phyloP scores from a whole-genome alignment of 2,113 vertebrate genomes.

The Macquaria ambigua region DNA sequence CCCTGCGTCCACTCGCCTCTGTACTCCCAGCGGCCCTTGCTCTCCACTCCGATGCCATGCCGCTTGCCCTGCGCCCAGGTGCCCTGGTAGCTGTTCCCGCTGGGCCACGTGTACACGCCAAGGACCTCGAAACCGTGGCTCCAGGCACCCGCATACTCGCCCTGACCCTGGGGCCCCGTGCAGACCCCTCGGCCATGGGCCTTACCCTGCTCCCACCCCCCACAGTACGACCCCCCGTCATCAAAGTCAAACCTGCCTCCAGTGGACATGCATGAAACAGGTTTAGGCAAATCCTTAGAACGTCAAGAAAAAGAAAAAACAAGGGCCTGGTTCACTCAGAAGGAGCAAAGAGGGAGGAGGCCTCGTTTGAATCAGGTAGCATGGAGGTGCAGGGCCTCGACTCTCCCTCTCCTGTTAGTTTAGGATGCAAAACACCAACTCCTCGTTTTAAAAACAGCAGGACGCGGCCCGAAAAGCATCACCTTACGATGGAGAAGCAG shows the following conservation, averaged over 20 bases:
- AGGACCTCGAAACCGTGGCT: conserved; percentile 98
- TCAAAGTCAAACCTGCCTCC: conserved; percentile 99
- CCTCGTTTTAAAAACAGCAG: conserved; percentile 28
- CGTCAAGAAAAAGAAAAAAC: conserved; percentile 77
- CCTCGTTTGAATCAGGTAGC: conserved; percentile 55
- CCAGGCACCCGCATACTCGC: conserved; percentile 97
- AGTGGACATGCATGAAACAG: conserved; percentile 90
- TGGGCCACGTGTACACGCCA: conserved; percentile 98
- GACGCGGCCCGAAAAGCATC: conserved; percentile 41
- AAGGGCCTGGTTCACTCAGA: conserved; percentile 60
- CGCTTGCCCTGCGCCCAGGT: conserved; percentile 99
- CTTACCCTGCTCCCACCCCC: conserved; percentile 99
- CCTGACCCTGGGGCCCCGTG: conserved; percentile 98
- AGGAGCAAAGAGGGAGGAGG: conserved; percentile 57
- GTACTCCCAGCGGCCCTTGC: conserved; percentile 98
- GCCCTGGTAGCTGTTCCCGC: conserved; percentile 97
- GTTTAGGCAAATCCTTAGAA: conserved; percentile 87
- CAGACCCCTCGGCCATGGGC: conserved; percentile 98
- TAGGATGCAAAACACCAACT: conserved; percentile 41
- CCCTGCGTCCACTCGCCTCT: conserved; percentile 98
- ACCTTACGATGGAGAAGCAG: conserved; percentile 50
- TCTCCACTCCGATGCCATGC: conserved; percentile 97
- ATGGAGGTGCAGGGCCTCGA: conserved; percentile 62
- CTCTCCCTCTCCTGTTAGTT: conserved; percentile 46
- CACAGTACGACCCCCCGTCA: conserved; percentile 99